A percentile compares a stretch with the other conserved stretches of the same genome.
phyloP scores from a whole-genome alignment of 2,888 invertebrate genomes.

The Orchestes rusci region DNA sequence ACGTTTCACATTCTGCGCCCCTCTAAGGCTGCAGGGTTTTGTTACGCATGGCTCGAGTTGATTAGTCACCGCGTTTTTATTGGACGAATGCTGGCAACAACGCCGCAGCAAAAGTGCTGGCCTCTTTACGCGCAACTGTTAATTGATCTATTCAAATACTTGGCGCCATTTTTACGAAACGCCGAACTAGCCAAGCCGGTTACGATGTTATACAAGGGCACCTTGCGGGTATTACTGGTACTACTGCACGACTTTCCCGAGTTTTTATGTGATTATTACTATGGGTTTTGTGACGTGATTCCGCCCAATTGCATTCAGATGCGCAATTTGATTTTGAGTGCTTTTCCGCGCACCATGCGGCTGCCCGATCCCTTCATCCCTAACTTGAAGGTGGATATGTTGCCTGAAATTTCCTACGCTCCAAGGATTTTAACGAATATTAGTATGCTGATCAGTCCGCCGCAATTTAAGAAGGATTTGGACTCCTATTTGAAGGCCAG shows the following conservation, averaged over 20 bases:
- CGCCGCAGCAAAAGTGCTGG: conserved; percentile 94
- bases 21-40: conserved; percentile 89
- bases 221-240: conserved; percentile 80
- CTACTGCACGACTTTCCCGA: conserved; percentile 98
- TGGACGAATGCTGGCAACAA: conserved; percentile 77
- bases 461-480: conserved; percentile 88
- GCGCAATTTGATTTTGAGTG: conserved; percentile 95
- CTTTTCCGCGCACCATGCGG: conserved; percentile 96
- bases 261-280: conserved; percentile 98
- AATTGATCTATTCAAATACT: conserved; percentile 82
- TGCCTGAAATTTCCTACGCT: conserved; percentile 80
- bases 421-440: conserved; percentile 89
- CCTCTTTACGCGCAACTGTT: conserved; percentile 94
- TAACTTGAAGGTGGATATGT: conserved; percentile 87
- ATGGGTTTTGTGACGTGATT: conserved; percentile 98
- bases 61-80: conserved; percentile 96
- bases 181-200: conserved; percentile 94
- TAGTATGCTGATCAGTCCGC: conserved; percentile 76
- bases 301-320: conserved; percentile 99
- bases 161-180: conserved; percentile 94
- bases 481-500: conserved; percentile 94
- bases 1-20: conserved; percentile 91
- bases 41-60: conserved; percentile 97
- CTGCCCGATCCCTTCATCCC: conserved; percentile 98
- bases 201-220: conserved; percentile 91